Evolutionary conservation across 2,888 invertebrate genomes (phyloP), one percentile per base, ranked within the genome.

Genomic region (Agrotis exclamationis): DNA sequence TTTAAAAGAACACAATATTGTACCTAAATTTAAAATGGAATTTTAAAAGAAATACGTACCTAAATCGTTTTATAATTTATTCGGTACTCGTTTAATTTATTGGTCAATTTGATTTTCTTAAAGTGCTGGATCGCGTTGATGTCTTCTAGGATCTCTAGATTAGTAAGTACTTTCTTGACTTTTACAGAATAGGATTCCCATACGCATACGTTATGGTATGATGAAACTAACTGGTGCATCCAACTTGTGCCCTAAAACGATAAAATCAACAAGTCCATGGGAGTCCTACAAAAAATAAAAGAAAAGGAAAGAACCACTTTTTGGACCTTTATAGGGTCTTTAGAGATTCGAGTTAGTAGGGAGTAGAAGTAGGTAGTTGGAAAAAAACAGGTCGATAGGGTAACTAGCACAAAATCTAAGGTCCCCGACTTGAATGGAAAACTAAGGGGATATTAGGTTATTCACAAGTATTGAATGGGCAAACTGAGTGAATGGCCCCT

Each of bases 21-120:
- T 39, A 9, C 57, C 44, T 63, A 48, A 59, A 73, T 54, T 28
- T 48, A 63, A 39, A 81, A 56, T 57, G 47, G 51, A 70, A 69
- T 58, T 66, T 28, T 24, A 64, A 80, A 63, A 69, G 24, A 48
- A 47, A 68, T 56, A 72, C 39, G 58, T 69, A n/a, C n/a, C n/a
- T n/a, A 65, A 56, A 50, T 4, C 58, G 24, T 51, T 57, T 50
- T 62, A 16, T n/a, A 1, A 54, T 70, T 70, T 62, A 51, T 58
- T 71, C 64, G 64, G 70, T 70, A 70, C 74, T 79, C 67, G 74
- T 65, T 68, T 62, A 54, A 64, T 64, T 9, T 57, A 69, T 79
- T 77, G 76, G 63, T 63, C 0, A 13, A 33, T 51, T 45, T 71
- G 20, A 16, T 44, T 50, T n/a, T 47, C 16, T 14, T 39, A 39